Evolutionary conservation across 2,888 invertebrate species (phyloP).

Genomic region (Campoletis raptor): DNA sequence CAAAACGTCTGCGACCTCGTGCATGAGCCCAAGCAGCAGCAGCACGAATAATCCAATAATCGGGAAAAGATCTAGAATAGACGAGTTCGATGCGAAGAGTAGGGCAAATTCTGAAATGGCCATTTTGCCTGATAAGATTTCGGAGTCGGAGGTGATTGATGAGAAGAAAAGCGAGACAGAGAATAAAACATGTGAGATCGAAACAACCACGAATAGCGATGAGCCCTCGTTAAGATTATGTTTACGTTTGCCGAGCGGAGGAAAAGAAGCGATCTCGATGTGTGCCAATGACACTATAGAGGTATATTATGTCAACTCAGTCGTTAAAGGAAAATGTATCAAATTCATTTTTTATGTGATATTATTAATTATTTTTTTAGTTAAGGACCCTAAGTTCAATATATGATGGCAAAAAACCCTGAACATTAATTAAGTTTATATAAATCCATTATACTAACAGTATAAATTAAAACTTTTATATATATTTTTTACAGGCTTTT

Average conservation of each 20-base stretch:
- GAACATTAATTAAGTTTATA: too few relatives aligned
- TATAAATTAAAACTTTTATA: not conserved
- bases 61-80: conserved; percentile 80
- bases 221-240: conserved; percentile 80
- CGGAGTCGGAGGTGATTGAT: not conserved
- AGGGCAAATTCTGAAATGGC: conserved; percentile 48
- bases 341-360: not conserved
- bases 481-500: conserved; percentile 76
- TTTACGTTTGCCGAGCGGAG: conserved; percentile 81
- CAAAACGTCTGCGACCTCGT: conserved; percentile 50
- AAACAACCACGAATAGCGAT: conserved; percentile 63
- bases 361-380: not conserved
- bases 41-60: conserved; percentile 75
- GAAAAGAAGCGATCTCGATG: conserved; percentile 82
- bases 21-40: conserved; percentile 68
- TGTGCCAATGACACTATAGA: conserved; percentile 80
- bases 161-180: not conserved
- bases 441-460: not conserved
- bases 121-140: conserved; percentile 11
- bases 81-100: conserved; percentile 72
- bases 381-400: too few relatives aligned
- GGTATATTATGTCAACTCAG: conserved; percentile 69
- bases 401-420: too few relatives aligned
- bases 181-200: conserved; percentile 9
- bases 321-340: not conserved